Evolutionary conservation across 2,797 vertebrate species (phyloP).

Genomic region (Phalanger gymnotis): DNA sequence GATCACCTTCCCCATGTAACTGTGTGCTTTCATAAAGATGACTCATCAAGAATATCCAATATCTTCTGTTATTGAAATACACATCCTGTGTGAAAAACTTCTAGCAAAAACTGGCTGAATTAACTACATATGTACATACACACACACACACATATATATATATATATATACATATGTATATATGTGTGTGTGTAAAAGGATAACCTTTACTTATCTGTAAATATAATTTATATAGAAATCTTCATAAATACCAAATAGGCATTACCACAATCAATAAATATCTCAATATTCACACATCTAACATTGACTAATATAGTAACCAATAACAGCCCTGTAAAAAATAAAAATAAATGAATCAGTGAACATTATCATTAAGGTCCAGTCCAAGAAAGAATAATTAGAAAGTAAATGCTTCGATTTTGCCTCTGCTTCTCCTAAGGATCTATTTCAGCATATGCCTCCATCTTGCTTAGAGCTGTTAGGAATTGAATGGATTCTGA

Average conservation of each 20-base stretch:
- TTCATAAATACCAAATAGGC: neutral
- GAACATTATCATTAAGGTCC: neutral
- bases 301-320: neutral
- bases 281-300: neutral
- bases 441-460: neutral
- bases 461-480: constrained; percentile 2
- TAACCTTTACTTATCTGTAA: neutral
- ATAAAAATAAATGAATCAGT: neutral
- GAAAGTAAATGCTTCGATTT: neutral
- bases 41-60: neutral
- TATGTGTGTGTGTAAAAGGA: neutral
- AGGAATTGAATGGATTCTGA: neutral
- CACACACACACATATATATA: too few relatives aligned
- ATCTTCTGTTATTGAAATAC: neutral
- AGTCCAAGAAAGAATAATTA: neutral
- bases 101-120: neutral
- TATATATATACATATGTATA: too few relatives aligned
- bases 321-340: neutral
- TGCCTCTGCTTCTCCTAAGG: neutral
- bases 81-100: neutral
- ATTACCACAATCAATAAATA: neutral
- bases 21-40: neutral
- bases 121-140: too few relatives aligned
- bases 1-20: neutral
- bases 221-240: neutral